Evolutionary conservation across 2,888 invertebrate species (phyloP).

Genomic region (Polymixis flavicincta): DNA sequence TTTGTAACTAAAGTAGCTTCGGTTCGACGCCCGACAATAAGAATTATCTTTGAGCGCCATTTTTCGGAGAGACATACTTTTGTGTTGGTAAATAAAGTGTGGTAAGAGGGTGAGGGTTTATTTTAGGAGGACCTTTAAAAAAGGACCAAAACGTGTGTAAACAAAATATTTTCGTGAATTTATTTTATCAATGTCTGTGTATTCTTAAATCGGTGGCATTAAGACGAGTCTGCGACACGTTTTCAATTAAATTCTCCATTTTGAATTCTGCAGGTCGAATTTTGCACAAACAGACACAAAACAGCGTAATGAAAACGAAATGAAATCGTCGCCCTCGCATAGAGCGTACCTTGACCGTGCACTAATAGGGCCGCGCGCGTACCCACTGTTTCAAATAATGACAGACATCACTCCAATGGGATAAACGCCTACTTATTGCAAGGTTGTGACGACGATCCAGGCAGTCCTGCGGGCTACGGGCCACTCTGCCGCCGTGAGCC

Average conservation of each 20-base stretch:
- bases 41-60: slow-evolving; percentile 70
- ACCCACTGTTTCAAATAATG: slow-evolving; percentile 84
- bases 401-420: slow-evolving; percentile 87
- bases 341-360: slow-evolving; percentile 87
- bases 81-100: slow-evolving; percentile 52
- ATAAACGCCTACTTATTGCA: slow-evolving; percentile 88
- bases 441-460: slow-evolving; percentile 86
- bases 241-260: neutral
- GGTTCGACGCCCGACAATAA: slow-evolving; percentile 73
- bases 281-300: slow-evolving; percentile 21
- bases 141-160: neutral
- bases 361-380: slow-evolving; percentile 80
- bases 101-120: slow-evolving; percentile 1
- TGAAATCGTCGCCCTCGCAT: slow-evolving; percentile 68
- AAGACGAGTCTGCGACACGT: neutral
- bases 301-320: slow-evolving; percentile 57
- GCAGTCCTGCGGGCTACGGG: slow-evolving; percentile 81
- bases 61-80: slow-evolving; percentile 42
- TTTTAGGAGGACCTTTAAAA: slow-evolving; percentile 4
- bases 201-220: neutral
- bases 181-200: neutral
- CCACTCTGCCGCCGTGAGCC: slow-evolving; percentile 78
- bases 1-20: slow-evolving; percentile 77
- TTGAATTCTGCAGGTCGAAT: neutral
- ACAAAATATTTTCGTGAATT: neutral